These are phyloP conservation scores for Leptopilina drosophilae DNA, from an alignment of 2,888 invertebrate species.

Conservation along the genomic window DNA sequence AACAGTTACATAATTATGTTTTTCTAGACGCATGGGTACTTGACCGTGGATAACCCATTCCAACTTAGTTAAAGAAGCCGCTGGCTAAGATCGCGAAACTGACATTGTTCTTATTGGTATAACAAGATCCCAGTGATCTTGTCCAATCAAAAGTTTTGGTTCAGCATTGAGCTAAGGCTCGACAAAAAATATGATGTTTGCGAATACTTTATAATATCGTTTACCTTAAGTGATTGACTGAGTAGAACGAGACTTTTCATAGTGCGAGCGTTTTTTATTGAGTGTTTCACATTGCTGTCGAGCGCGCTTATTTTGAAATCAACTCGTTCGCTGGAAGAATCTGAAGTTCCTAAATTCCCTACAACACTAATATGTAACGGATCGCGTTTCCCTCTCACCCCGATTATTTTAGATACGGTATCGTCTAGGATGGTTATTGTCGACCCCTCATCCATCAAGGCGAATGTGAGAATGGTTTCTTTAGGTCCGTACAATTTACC, in stretches of 20 bases:
- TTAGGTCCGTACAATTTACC: not conserved
- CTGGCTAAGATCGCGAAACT: not conserved
- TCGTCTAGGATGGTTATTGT: not conserved
- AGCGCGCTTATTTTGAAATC: not conserved
- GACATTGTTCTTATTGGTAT: not conserved
- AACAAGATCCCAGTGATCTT: slow-evolving; percentile 45
- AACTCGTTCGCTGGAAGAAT: not conserved
- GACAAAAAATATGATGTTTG: not conserved
- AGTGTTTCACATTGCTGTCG: not conserved
- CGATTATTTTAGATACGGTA: not conserved
- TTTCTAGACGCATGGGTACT: not conserved
- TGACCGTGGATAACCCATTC: slow-evolving; percentile 44
- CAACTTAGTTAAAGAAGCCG: slow-evolving; percentile 2
- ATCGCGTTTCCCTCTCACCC: not conserved
- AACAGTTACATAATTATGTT: no score
- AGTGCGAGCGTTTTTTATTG: not conserved
- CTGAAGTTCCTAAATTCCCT: not conserved
- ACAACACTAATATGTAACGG: not conserved
- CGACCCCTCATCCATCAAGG: not conserved
- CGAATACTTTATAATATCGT: not conserved
- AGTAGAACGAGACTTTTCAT: not conserved
- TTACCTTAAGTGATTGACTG: not conserved
- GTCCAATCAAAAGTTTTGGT: slow-evolving; percentile 43
- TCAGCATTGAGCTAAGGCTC: not conserved
- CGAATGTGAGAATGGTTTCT: not conserved